These are phyloP conservation scores for Eupelmus urozonus DNA, from an alignment of 2,888 invertebrate genomes.

Conservation along the genomic window DNA sequence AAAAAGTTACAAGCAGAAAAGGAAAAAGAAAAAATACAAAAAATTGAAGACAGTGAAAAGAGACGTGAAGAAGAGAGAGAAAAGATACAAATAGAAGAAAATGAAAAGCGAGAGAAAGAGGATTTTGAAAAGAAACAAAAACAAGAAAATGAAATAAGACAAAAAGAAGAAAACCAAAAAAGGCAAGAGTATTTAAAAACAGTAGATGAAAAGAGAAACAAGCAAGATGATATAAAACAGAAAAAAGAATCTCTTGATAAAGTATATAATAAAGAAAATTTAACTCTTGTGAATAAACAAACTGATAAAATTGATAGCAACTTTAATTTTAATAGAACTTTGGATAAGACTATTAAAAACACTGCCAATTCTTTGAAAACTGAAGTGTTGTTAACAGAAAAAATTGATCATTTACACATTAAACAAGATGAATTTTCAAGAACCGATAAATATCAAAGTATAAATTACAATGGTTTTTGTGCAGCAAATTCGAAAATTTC, in stretches of 20 bases:
- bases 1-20: slow-evolving; percentile 61
- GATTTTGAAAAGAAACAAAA: slow-evolving; percentile 21
- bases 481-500: background rate
- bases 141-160: slow-evolving; percentile 7
- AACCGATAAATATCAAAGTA: background rate
- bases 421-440: slow-evolving; percentile 1
- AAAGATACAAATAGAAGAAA: background rate
- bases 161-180: background rate
- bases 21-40: slow-evolving; percentile 38
- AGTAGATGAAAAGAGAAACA: slow-evolving; percentile 2
- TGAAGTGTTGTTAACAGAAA: background rate
- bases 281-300: slow-evolving; percentile 22
- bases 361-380: background rate
- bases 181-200: background rate
- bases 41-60: slow-evolving; percentile 9
- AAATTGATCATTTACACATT: background rate
- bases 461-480: background rate
- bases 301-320: background rate
- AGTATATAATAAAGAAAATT: slow-evolving; percentile 52
- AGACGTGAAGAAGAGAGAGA: background rate
- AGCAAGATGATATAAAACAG: background rate
- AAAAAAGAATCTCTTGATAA: slow-evolving; percentile 15
- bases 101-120: slow-evolving; percentile 13
- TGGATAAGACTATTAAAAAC: background rate
- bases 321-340: background rate